These are phyloP conservation scores for Serinus canaria DNA, from an alignment of 2,113 vertebrate genomes.

Conservation along the genomic window DNA sequence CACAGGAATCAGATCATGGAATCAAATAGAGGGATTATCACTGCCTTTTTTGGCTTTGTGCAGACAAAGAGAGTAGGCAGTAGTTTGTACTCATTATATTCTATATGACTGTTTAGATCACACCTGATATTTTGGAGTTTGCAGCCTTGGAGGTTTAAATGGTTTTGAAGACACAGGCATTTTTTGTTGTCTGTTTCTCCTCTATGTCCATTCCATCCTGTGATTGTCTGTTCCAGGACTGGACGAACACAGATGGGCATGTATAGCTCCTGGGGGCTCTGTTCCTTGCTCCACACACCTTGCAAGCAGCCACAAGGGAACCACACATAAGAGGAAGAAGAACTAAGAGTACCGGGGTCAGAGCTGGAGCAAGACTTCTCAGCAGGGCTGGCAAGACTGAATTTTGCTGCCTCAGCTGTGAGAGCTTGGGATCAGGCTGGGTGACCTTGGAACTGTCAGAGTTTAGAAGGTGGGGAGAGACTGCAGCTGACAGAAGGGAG, in stretches of 20 bases:
- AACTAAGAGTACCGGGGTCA: background rate
- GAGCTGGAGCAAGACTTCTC: slow-evolving; percentile 11
- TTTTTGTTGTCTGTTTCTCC: background rate
- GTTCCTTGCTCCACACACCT: background rate
- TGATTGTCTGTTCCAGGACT: background rate
- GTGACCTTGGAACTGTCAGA: background rate
- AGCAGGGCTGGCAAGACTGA: background rate
- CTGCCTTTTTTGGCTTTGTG: background rate
- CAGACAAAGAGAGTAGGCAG: slow-evolving; percentile 6
- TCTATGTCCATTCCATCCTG: background rate
- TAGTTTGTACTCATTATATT: slow-evolving; percentile 26
- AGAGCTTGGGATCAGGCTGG: background rate
- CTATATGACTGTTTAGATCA: background rate
- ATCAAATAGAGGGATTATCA: slow-evolving; percentile 70
- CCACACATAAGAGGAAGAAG: background rate
- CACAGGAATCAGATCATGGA: slow-evolving; percentile 55
- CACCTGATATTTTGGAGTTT: background rate
- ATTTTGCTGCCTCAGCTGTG: background rate
- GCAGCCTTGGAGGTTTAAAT: background rate
- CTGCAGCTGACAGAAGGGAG: background rate
- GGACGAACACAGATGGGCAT: background rate
- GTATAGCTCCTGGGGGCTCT: background rate
- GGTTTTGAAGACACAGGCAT: background rate
- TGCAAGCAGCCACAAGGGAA: background rate
- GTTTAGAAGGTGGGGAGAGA: background rate